Evolutionary conservation across 1,140 invertebrate genomes (phyloP).

Genomic region (Zaprionus capensis): DNA sequence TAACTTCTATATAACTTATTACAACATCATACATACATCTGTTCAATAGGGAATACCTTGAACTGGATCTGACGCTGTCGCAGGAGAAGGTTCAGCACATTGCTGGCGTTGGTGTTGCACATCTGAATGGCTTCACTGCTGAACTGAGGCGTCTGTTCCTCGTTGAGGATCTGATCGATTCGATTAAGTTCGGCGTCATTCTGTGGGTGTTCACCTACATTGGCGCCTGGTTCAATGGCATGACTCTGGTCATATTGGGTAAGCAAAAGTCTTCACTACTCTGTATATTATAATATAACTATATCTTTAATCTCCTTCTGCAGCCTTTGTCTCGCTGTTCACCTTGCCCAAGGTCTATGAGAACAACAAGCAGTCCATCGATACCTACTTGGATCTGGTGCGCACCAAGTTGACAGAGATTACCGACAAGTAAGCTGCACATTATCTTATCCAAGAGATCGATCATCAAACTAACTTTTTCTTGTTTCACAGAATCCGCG

Average conservation of each 20-base stretch:
- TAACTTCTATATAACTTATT: no score
- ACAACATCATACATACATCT: no score
- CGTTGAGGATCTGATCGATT: conserved; percentile 98
- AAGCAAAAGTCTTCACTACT: conserved; percentile 57
- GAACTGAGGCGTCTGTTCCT: conserved; percentile 96
- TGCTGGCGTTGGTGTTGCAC: conserved; percentile 92
- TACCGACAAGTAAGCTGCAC: conserved; percentile 90
- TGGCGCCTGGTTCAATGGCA: conserved; percentile 98
- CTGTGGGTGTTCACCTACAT: conserved; percentile 98
- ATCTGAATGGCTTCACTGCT: conserved; percentile 91
- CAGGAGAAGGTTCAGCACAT: conserved; percentile 95
- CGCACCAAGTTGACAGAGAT: conserved; percentile 95
- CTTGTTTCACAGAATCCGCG: conserved; percentile 89
- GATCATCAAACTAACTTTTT: conserved; percentile 40
- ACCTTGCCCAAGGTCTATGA: conserved; percentile 98
- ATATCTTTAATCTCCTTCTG: conserved; percentile 71
- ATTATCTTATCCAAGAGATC: background rate
- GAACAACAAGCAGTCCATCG: conserved; percentile 98
- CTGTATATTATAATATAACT: background rate
- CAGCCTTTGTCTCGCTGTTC: conserved; percentile 96
- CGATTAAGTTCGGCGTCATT: conserved; percentile 95
- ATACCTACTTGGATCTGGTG: conserved; percentile 95
- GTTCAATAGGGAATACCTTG: conserved; percentile 91
- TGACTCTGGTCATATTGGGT: conserved; percentile 98
- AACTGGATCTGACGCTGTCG: conserved; percentile 92